Conservation (phyloP, 2,888 invertebrate species). For the Unio delphinus region DNA sequence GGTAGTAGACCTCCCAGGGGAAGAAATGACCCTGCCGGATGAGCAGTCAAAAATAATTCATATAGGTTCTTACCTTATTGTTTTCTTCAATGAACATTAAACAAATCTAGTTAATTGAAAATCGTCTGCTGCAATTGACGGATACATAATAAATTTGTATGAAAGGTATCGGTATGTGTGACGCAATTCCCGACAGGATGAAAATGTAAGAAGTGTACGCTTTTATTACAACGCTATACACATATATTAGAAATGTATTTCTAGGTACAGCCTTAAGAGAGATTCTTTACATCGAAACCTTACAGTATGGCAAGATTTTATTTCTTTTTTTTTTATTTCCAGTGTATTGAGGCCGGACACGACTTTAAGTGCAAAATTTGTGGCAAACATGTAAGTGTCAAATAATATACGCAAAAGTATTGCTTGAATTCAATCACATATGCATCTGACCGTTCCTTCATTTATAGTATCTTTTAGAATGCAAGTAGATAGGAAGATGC, state of each 20-base stretch:
- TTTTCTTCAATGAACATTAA: too few relatives aligned
- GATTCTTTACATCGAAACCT: not conserved
- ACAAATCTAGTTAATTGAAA: too few relatives aligned
- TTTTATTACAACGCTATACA: not conserved
- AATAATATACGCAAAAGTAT: not conserved
- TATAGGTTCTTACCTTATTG: too few relatives aligned
- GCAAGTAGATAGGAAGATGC: too few relatives aligned
- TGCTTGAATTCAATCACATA: not conserved
- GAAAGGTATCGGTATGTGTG: not conserved
- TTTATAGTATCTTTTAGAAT: not conserved
- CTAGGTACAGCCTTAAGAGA: not conserved
- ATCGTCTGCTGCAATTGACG: too few relatives aligned
- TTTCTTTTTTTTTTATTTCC: constrained; percentile 3
- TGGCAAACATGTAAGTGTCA: constrained; percentile 23
- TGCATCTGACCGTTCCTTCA: not conserved
- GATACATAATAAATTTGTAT: not conserved
- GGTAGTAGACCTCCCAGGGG: too few relatives aligned
- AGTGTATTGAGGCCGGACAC: constrained; percentile 26
- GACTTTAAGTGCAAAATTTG: constrained; percentile 35
- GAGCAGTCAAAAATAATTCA: too few relatives aligned
- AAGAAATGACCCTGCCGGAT: too few relatives aligned
- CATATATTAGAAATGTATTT: too few relatives aligned
- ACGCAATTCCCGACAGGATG: not conserved
- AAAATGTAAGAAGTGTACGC: not conserved
- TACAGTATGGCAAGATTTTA: not conserved